Percentiles rank a stretch among this genome's conserved stretches.
Evolutionary conservation across 2,113 vertebrate species (phyloP).

Genomic region (Sinocyclocheilus anshuiensis): DNA sequence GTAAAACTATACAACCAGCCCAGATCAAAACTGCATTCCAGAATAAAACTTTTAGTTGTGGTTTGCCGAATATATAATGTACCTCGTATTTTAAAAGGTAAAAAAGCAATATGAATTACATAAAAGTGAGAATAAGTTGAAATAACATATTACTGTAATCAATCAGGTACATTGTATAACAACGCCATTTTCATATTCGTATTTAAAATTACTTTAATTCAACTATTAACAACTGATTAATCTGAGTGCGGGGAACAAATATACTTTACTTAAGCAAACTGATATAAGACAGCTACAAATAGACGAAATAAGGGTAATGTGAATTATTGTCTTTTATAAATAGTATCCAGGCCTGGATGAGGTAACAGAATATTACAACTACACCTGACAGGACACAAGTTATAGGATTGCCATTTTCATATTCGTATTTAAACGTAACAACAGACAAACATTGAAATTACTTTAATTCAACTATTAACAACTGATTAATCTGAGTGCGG

Average conservation of each 20-base stretch:
- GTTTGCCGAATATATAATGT: neutral
- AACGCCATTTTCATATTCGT: neutral
- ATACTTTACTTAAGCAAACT: constrained; percentile 17
- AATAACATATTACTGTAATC: neutral
- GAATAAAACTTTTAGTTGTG: neutral
- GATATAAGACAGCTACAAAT: neutral
- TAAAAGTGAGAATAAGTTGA: neutral
- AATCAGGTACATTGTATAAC: neutral
- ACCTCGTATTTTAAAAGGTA: neutral
- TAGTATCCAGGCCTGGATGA: neutral
- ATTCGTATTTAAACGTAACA: too few relatives aligned
- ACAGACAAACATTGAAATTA: neutral
- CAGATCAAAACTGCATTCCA: neutral
- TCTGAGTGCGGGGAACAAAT: neutral
- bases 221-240: neutral
- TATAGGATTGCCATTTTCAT: too few relatives aligned
- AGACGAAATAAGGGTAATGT: neutral
- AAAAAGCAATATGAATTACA: neutral
- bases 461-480: neutral
- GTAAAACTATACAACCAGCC: neutral
- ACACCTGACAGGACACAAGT: constrained; percentile 4
- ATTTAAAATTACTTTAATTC: neutral
- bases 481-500: neutral
- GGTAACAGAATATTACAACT: neutral
- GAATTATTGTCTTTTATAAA: constrained; percentile 18